Conservation (phyloP, 2,113 vertebrate genomes). For the Nesoenas mayeri region DNA sequence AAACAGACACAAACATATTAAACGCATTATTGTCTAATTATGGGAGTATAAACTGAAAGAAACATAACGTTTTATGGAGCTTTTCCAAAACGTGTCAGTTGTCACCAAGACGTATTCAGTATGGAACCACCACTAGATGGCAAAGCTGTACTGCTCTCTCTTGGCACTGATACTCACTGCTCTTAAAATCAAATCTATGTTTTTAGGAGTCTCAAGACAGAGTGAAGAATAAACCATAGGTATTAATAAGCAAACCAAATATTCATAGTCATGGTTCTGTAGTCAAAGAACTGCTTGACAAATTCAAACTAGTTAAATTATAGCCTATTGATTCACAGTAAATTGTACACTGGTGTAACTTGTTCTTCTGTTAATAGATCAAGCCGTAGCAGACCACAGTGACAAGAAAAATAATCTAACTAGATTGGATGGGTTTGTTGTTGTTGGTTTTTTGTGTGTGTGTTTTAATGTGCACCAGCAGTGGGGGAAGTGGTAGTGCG, state of each 20-base stretch:
- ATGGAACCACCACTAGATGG: constrained; percentile 74
- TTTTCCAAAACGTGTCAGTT: background rate
- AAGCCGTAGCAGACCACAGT: background rate
- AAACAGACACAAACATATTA: background rate
- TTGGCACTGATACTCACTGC: background rate
- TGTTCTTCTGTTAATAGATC: background rate
- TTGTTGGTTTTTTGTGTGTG: background rate
- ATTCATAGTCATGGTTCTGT: background rate
- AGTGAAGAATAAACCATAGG: background rate
- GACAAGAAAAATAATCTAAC: background rate
- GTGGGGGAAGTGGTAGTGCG: background rate
- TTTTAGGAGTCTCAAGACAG: background rate
- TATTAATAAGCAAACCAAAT: background rate
- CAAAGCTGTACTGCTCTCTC: constrained; percentile 65
- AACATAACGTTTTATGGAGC: background rate
- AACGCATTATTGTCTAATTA: background rate
- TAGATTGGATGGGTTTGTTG: background rate
- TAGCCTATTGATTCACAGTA: background rate
- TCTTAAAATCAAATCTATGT: background rate
- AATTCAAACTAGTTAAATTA: background rate
- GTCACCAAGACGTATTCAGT: background rate
- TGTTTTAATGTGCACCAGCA: background rate
- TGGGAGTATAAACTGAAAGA: background rate
- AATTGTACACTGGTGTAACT: background rate
- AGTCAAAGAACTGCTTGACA: background rate